Percentiles rank a stretch among this genome's conserved stretches.
These are phyloP conservation scores for Psophia crepitans DNA, from an alignment of 2,113 vertebrate genomes.

Conservation along the genomic window DNA sequence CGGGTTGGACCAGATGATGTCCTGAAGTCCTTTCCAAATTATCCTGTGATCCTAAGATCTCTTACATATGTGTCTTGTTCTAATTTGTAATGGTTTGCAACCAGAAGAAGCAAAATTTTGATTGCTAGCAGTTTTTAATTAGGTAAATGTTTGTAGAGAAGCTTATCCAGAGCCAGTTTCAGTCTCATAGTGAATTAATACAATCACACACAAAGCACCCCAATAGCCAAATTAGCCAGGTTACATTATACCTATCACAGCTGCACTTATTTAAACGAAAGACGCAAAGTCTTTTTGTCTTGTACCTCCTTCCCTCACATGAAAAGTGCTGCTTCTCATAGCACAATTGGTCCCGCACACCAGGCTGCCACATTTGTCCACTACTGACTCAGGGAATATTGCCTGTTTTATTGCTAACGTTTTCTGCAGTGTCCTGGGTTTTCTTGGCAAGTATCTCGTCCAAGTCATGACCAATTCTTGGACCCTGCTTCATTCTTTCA, in stretches of 20 bases:
- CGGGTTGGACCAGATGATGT: background rate
- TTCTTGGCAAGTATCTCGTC: background rate
- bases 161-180: background rate
- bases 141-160: background rate
- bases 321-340: background rate
- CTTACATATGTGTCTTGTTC: accelerated
- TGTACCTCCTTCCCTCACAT: background rate
- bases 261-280: background rate
- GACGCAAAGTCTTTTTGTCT: background rate
- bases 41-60: background rate
- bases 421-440: background rate
- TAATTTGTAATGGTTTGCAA: background rate
- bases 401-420: background rate
- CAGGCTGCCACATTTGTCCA: background rate
- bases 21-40: background rate
- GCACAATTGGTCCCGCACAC: background rate
- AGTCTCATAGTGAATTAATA: background rate
- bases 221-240: accelerated
- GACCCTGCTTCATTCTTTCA: background rate
- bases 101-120: background rate
- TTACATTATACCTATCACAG: background rate
- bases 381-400: background rate
- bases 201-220: background rate
- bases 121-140: background rate
- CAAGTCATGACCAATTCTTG: background rate